phyloP scores from a whole-genome alignment of 1,140 invertebrate genomes.

The Steinernema khuongi region DNA sequence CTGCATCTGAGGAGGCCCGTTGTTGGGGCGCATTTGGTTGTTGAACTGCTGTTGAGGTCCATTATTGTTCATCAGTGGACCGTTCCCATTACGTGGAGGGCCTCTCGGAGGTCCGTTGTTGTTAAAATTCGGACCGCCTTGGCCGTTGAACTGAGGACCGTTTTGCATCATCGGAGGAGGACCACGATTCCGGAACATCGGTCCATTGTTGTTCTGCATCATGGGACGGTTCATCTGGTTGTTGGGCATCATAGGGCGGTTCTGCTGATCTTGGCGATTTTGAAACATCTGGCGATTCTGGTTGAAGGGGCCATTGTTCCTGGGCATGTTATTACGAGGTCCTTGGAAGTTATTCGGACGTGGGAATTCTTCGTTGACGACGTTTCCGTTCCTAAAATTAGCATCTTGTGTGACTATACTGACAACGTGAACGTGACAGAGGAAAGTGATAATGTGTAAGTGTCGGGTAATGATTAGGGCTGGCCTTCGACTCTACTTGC shows the following conservation, averaged over 20 bases:
- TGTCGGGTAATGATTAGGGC: too few relatives aligned
- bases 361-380: neutral
- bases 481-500: too few relatives aligned
- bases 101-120: too few relatives aligned
- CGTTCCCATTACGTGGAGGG: too few relatives aligned
- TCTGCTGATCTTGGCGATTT: too few relatives aligned
- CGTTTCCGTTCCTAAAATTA: slow-evolving; percentile 5
- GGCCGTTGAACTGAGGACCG: neutral
- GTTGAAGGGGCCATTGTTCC: too few relatives aligned
- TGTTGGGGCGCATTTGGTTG: neutral
- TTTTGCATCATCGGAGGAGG: too few relatives aligned
- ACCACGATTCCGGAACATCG: too few relatives aligned
- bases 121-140: neutral
- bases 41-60: neutral
- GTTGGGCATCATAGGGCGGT: too few relatives aligned
- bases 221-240: too few relatives aligned
- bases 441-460: neutral
- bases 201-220: too few relatives aligned
- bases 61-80: neutral
- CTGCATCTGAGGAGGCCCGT: neutral
- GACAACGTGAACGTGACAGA: neutral
- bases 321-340: neutral
- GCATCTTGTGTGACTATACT: neutral
- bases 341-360: neutral
- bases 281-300: too few relatives aligned